Evolutionary conservation across 2,888 invertebrate genomes (phyloP).

Genomic region (Troides helena): DNA sequence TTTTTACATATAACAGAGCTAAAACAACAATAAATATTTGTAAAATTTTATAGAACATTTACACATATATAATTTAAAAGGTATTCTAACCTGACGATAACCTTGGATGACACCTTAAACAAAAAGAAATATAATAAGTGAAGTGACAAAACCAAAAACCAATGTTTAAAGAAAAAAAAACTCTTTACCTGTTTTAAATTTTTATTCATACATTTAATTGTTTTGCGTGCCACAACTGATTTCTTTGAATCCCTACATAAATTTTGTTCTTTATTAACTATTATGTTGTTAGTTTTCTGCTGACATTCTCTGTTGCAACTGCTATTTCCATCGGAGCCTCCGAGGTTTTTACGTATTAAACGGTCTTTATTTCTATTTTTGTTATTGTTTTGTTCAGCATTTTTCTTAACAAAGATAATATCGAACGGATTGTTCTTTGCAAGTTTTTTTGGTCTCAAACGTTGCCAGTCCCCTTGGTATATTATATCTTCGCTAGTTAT

Average conservation of each 20-base stretch:
- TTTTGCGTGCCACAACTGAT: slow-evolving; percentile 11
- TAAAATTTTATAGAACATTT: background rate
- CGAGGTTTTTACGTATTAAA: slow-evolving; percentile 2
- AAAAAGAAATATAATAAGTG: background rate
- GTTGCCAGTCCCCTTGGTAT: slow-evolving; percentile 70
- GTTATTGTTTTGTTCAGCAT: slow-evolving; percentile 30
- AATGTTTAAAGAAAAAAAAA: background rate
- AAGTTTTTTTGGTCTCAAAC: slow-evolving; percentile 40
- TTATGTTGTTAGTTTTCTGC: background rate
- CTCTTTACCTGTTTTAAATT: slow-evolving; percentile 18
- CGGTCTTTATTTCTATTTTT: slow-evolving; percentile 7
- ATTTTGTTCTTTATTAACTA: slow-evolving; percentile 3
- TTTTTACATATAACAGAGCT: slow-evolving; percentile 46
- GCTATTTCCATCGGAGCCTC: background rate
- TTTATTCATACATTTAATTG: slow-evolving; percentile 17
- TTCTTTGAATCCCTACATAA: background rate
- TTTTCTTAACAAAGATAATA: slow-evolving; percentile 6
- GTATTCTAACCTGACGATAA: slow-evolving; percentile 45
- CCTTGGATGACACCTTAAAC: slow-evolving; percentile 55
- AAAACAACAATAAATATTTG: slow-evolving; percentile 33
- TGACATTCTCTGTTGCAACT: background rate
- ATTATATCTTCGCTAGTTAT: slow-evolving; percentile 61
- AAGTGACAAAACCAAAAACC: background rate
- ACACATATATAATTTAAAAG: background rate
- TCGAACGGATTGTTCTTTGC: slow-evolving; percentile 41